Evolutionary conservation across 2,113 vertebrate species (phyloP), one percentile per base, ranked within the genome.

Genomic region (Aramus guarauna): DNA sequence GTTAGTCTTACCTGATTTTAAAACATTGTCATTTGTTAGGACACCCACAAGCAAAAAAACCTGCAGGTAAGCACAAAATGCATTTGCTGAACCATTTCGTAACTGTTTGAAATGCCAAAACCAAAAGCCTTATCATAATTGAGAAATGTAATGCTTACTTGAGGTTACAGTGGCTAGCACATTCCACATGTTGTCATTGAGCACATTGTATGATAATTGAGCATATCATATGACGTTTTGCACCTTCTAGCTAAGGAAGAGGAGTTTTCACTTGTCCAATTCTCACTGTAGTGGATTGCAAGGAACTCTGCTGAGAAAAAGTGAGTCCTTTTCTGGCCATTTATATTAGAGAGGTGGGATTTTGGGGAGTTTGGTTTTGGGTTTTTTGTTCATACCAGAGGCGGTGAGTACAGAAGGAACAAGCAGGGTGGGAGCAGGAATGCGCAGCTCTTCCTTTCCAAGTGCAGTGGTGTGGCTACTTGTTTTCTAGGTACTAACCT

Each of bases 241-340:
- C 16, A 60, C 19, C 32, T 32, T 36, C 36, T 50, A 41, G n/a
- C 30, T 76, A 17, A 30, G 24, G 62, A 67, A 50, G 62, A 67
- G 24, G 30, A 39, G 34, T 48, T 67, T 29, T 66, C 50, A n/a
- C n/a, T 39, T 55, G 7, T 76, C 75, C 12, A n/a, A 1, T 67
- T 86, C 36, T 41, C 12, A 32, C 17, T 39, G 43, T n/a, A 41
- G 43, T 59, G 45, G 36, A 30, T 36, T 59, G n/a, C 58, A n/a
- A 29, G n/a, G 29, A 75, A 58, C 41, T 56, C 15, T 2, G 29
- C 22, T 48, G 24, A 59, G 30, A n/a, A 66, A 66, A 66, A 41
- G 9, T 1, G 3, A 58, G n/a, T 29, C 2, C 1, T 34, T 55
- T 75, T 74, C 39, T 1, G 3, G 17, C 26, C 27, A 39, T 47